phyloP scores from a whole-genome alignment of 2,797 vertebrate genomes.

The Ibycter americanus region DNA sequence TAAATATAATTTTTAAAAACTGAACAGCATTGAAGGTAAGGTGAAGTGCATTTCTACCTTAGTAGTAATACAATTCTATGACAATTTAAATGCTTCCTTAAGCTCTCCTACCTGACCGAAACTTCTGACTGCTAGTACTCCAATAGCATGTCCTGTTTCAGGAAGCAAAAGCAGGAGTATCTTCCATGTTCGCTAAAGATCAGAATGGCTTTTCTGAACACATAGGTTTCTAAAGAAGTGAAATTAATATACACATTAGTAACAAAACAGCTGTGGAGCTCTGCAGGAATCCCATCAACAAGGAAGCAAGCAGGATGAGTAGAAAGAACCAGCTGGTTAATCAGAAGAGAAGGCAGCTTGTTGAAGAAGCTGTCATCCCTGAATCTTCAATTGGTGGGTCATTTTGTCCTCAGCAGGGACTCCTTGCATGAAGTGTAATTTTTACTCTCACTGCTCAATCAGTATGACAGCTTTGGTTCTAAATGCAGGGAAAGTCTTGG shows the following conservation, averaged over 20 bases:
- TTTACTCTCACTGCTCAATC: conserved; percentile 56
- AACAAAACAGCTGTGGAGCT: conserved; percentile 59
- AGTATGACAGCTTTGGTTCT: conserved; percentile 50
- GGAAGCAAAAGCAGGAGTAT: neutral
- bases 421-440: conserved; percentile 61
- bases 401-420: conserved; percentile 72
- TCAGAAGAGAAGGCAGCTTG: conserved; percentile 62
- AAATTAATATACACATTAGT: conserved; percentile 61
- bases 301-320: conserved; percentile 15
- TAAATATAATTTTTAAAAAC: conserved; percentile 6
- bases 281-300: conserved; percentile 67
- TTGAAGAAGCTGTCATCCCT: conserved; percentile 56
- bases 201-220: conserved; percentile 23
- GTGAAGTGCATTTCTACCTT: neutral
- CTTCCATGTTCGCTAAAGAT: neutral
- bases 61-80: neutral
- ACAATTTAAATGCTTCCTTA: neutral
- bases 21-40: neutral
- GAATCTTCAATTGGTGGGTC: conserved; percentile 65
- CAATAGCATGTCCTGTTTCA: neutral
- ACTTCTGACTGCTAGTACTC: neutral
- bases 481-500: conserved; percentile 31
- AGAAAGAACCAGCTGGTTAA: conserved; percentile 52
- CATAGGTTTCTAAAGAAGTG: conserved; percentile 15
- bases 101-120: neutral